Percentiles rank a stretch among this genome's conserved stretches.
Conservation (phyloP, 2,797 vertebrate species). For the Enoplosus armatus region DNA sequence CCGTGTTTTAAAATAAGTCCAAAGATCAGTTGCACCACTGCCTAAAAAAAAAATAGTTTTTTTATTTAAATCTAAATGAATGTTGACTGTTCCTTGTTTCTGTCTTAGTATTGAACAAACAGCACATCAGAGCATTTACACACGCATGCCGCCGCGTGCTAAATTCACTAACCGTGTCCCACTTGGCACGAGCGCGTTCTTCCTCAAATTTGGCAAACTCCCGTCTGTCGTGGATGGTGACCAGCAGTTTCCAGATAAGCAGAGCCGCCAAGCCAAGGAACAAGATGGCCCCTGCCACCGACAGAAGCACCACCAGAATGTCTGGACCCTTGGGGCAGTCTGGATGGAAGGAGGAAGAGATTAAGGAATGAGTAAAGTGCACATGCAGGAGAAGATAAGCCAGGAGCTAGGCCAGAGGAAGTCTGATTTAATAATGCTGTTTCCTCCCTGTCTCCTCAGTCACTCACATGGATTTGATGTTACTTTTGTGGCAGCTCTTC, state of each 20-base stretch:
- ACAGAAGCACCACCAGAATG: conserved; percentile 93
- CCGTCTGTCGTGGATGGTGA: conserved; percentile 95
- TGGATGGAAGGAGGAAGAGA: conserved; percentile 68
- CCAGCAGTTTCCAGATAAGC: conserved; percentile 98
- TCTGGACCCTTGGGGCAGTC: conserved; percentile 96
- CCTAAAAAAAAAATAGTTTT: neutral
- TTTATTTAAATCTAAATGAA: neutral
- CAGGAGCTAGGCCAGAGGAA: conserved; percentile 19
- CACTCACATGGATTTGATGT: neutral
- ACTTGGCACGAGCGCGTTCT: conserved; percentile 94
- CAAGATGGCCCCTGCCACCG: conserved; percentile 94
- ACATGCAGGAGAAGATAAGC: conserved; percentile 26
- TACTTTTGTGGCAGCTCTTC: neutral
- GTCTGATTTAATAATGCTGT: conserved; percentile 10
- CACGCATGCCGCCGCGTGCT: neutral
- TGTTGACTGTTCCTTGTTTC: neutral
- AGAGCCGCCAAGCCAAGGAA: conserved; percentile 92
- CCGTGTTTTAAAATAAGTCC: neutral
- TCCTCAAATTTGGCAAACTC: conserved; percentile 98
- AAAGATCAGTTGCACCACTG: neutral
- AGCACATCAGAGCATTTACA: neutral
- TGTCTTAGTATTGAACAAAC: neutral
- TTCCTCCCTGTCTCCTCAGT: conserved; percentile 23
- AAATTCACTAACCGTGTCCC: conserved; percentile 92
- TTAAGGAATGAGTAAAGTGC: conserved; percentile 18